Base-by-base conservation (phyloP, 2,888 invertebrate species). In the Trichogramma dendrolimi region DNA sequence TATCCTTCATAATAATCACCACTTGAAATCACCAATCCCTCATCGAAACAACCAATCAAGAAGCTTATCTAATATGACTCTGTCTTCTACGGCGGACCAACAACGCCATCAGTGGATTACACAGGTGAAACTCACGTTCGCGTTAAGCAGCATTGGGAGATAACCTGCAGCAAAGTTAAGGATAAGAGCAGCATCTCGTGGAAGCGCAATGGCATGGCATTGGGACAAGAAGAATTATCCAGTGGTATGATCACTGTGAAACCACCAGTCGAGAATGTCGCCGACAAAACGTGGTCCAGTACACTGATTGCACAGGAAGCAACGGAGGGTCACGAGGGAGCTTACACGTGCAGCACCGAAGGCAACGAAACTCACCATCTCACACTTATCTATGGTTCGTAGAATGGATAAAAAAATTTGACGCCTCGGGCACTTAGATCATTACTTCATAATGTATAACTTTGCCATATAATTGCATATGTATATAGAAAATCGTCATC, bases 341-440 rank as follows among this genome's bases (percentile, higher is more conserved):
- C 49, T 67, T 69, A 61, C 79, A 79, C 73, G 74, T 71, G 64
- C 79, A 79, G 70, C 67, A 68, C 63, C 51, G 68, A 60, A 64
- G 55, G 60, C 67, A 72, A 71, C n/a, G 70, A 56, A 53, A 61
- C 69, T 59, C 73, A 71, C 58, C 72, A 73, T 57, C 72, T 77
- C 42, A 66, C 66, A 60, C 68, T 78, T 71, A 66, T 72, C 67
- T 69, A 70, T 61, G 77, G 78, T 78, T 73, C 67, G 77, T 78
- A 73, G 46, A 41, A 6, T 6, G n/a, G 48, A 48, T 6, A 11
- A 48, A n/a, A 5, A 48, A 14, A 14, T 14, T 11, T 11, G n/a
- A 11, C 10, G 10, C 5, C 47, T 47, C 7, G 47, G n/a, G n/a
- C 10, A 47, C 5, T 11, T 7, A 6, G 47, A 5, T 8, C 10